phyloP scores from a whole-genome alignment of 64 coral and sea anemone species.

The Catalaphyllia jardinei region DNA sequence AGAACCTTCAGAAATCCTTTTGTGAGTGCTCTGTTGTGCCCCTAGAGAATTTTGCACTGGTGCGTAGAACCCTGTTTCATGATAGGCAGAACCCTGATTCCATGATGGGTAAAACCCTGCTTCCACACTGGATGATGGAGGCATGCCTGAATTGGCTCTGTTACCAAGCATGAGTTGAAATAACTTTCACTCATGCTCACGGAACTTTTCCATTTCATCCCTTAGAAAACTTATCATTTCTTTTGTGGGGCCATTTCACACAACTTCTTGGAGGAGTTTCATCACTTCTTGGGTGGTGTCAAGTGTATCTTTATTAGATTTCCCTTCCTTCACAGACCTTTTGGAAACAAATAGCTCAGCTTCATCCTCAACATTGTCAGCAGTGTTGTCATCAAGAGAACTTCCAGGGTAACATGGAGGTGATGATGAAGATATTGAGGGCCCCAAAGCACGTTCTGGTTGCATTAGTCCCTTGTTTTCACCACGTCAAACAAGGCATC shows the following conservation, averaged over 20 bases:
- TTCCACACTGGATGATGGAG: slow-evolving; percentile 28
- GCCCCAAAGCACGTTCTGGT: slow-evolving; percentile 36
- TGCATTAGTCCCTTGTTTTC: slow-evolving; percentile 64
- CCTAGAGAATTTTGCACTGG: slow-evolving; percentile 30
- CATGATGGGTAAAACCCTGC: slow-evolving; percentile 28
- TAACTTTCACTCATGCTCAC: not conserved
- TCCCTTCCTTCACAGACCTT: slow-evolving; percentile 13
- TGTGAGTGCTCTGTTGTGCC: slow-evolving; percentile 16
- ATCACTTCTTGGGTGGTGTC: slow-evolving; percentile 41
- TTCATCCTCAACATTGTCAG: slow-evolving; percentile 40
- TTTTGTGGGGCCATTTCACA: slow-evolving; percentile 67
- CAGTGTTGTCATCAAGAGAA: not conserved
- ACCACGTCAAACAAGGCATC: slow-evolving; percentile 45
- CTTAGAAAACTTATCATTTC: slow-evolving; percentile 58
- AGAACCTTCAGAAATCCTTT: slow-evolving; percentile 38
- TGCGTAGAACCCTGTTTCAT: not conserved
- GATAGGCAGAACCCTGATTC: slow-evolving; percentile 32
- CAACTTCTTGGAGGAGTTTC: slow-evolving; percentile 42
- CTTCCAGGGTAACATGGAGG: slow-evolving; percentile 54
- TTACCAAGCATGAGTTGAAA: slow-evolving; percentile 1
- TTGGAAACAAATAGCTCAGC: slow-evolving; percentile 49
- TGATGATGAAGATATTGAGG: slow-evolving; percentile 7
- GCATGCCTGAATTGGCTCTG: slow-evolving; percentile 33
- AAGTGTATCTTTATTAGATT: slow-evolving; percentile 37
- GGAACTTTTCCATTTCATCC: slow-evolving; percentile 73